Evolutionary conservation across 2,888 invertebrate species (phyloP).

Genomic region (Cheilosia soror): DNA sequence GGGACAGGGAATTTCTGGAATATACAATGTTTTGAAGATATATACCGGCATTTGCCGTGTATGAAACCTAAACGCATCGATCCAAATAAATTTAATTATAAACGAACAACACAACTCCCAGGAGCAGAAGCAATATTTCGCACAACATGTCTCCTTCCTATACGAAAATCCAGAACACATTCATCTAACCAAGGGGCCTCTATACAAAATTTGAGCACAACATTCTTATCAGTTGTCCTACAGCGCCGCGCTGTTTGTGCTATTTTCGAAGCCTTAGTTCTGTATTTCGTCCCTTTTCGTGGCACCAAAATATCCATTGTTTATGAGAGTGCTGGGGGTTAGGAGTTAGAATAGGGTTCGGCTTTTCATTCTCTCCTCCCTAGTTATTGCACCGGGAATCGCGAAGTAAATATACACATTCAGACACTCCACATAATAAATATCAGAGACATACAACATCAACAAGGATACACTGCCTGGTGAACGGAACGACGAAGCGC

Average conservation of each 20-base stretch:
- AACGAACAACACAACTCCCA: constrained; percentile 25
- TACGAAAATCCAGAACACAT: constrained; percentile 3
- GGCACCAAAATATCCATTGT: constrained; percentile 27
- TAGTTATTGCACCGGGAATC: background rate
- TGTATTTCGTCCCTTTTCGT: background rate
- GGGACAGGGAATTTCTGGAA: constrained; percentile 12
- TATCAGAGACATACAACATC: background rate
- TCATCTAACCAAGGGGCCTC: constrained; percentile 8
- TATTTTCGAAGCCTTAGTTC: constrained; percentile 29
- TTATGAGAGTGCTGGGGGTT: background rate
- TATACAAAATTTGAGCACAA: constrained; percentile 4
- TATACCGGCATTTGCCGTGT: constrained; percentile 50
- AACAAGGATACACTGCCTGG: constrained; percentile 28
- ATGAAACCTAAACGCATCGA: constrained; percentile 58
- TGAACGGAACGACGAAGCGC: constrained; percentile 38
- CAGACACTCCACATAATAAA: constrained; percentile 12
- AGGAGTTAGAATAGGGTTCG: background rate
- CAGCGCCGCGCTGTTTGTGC: constrained; percentile 7
- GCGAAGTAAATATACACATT: background rate
- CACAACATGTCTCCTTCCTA: constrained; percentile 2
- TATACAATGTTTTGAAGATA: background rate
- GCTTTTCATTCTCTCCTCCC: background rate
- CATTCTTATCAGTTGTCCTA: constrained; percentile 38
- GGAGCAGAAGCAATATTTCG: background rate
- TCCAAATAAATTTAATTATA: constrained; percentile 67